phyloP scores from a whole-genome alignment of 2,888 invertebrate species.

The Chelonus formosanus region DNA sequence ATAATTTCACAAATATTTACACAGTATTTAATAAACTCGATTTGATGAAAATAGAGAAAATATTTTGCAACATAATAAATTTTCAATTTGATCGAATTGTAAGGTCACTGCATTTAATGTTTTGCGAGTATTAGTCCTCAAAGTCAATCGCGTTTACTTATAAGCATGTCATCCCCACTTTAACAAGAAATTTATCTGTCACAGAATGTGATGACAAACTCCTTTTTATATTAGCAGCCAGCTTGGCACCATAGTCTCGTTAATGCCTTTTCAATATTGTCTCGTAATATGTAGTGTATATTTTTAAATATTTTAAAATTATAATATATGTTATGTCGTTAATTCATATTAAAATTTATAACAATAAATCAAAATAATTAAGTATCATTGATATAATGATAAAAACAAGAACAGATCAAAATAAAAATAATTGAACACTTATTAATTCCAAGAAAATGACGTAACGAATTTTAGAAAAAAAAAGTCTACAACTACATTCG shows the following conservation, averaged over 20 bases:
- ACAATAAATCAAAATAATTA: too few species aligned
- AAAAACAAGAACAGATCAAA: too few species aligned
- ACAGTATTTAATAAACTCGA: neutral
- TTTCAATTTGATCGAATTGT: neutral
- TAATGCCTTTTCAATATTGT: slow-evolving; percentile 26
- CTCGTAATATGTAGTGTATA: neutral
- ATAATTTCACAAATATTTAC: neutral
- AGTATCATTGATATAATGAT: too few species aligned
- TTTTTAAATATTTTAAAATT: too few species aligned
- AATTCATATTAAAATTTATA: too few species aligned
- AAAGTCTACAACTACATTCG: too few species aligned
- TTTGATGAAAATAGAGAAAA: too few species aligned
- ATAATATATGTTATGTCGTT: too few species aligned
- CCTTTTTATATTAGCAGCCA: slow-evolving; percentile 57
- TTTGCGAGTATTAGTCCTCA: slow-evolving; percentile 61
- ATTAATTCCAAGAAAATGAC: too few species aligned
- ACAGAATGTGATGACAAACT: slow-evolving; percentile 53
- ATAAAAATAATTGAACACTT: too few species aligned
- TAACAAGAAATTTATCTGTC: slow-evolving; percentile 41
- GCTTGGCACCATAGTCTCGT: slow-evolving; percentile 60
- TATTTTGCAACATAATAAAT: too few species aligned
- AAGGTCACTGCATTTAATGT: slow-evolving; percentile 54
- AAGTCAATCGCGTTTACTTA: slow-evolving; percentile 58
- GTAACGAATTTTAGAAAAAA: too few species aligned
- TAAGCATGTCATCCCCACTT: slow-evolving; percentile 62